Evolutionary conservation across 1,140 invertebrate species (phyloP).

Genomic region (Triops cancriformis): DNA sequence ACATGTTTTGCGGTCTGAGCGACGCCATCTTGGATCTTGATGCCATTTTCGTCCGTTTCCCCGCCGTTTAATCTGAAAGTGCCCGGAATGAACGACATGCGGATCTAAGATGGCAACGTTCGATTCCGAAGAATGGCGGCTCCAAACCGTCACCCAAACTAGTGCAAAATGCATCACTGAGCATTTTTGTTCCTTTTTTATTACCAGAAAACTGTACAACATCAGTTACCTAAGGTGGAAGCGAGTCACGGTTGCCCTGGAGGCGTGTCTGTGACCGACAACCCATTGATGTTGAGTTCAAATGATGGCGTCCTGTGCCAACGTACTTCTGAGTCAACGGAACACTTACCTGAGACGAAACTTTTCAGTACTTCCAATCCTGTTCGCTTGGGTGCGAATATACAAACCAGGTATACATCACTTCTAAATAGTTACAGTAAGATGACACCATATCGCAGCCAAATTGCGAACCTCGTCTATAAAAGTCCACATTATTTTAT

Average conservation of each 20-base stretch:
- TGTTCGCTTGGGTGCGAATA: not conserved
- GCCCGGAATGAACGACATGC: no score
- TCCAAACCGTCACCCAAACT: no score
- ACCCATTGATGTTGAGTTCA: not conserved
- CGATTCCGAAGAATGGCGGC: no score
- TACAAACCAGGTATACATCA: not conserved
- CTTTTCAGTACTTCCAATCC: constrained; percentile 6
- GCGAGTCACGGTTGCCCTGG: not conserved
- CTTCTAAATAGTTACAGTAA: not conserved
- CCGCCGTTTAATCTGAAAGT: no score
- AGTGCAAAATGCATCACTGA: not conserved
- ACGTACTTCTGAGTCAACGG: not conserved
- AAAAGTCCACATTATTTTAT: no score
- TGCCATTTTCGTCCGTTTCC: no score
- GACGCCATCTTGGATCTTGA: no score
- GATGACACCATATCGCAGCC: no score
- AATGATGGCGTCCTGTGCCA: not conserved
- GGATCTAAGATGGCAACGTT: no score
- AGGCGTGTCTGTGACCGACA: not conserved
- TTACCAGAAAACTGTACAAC: not conserved
- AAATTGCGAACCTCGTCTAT: no score
- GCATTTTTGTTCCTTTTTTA: not conserved
- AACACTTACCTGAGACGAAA: not conserved
- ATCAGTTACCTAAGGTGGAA: not conserved
- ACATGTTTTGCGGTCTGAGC: no score